Evolutionary conservation across 2,888 invertebrate genomes (phyloP).

Genomic region (Drosophila testacea): DNA sequence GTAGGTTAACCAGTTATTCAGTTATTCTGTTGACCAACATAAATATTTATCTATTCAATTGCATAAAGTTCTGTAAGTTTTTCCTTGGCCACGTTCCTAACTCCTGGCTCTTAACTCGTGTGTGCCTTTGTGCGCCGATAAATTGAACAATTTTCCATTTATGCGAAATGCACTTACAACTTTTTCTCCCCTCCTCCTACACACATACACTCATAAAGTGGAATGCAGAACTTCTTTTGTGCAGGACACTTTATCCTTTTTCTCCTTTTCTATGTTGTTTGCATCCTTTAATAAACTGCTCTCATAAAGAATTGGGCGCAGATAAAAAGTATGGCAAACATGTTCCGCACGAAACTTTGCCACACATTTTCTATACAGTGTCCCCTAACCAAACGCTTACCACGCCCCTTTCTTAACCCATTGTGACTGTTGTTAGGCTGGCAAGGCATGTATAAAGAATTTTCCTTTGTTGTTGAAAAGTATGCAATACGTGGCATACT

Average conservation of each 20-base stretch:
- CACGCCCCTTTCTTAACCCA: not conserved
- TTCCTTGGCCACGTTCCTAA: conserved; percentile 24
- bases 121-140: conserved; percentile 61
- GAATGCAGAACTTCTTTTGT: conserved; percentile 36
- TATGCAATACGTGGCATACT: conserved; percentile 25
- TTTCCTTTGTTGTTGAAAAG: conserved; percentile 20
- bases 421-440: conserved; percentile 41
- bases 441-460: conserved; percentile 33
- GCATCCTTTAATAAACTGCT: conserved; percentile 57
- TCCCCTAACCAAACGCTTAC: not conserved
- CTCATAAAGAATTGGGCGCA: conserved; percentile 41
- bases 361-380: conserved; percentile 13
- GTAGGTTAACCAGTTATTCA: conserved; percentile 8
- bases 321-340: conserved; percentile 55
- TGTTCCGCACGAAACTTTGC: conserved; percentile 56
- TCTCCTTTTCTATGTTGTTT: conserved; percentile 15
- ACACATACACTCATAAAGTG: not conserved
- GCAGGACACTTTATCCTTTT: conserved; percentile 30
- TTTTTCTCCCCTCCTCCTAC: conserved; percentile 27
- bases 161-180: conserved; percentile 67
- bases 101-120: conserved; percentile 7
- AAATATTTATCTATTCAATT: conserved; percentile 56
- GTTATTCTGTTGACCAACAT: conserved; percentile 43
- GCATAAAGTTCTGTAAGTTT: conserved; percentile 44
- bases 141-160: conserved; percentile 75